Base-by-base conservation (phyloP, 1,140 invertebrate genomes). In the Pantala flavescens region DNA sequence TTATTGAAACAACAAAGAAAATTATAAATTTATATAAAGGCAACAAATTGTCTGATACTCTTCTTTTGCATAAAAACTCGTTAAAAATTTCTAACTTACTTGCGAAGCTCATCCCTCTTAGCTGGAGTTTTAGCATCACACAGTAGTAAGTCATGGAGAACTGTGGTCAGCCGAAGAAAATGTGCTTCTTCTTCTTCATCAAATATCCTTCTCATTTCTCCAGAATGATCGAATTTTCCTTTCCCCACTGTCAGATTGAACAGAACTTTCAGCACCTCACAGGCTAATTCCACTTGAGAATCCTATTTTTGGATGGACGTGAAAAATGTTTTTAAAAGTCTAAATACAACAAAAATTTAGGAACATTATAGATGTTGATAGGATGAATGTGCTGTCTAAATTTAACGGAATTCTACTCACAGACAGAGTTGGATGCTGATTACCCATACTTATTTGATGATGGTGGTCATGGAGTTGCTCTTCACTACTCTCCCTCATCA, bases 261-360 rank as follows among this genome's bases (percentile, higher is more conserved):
- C 75, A 97, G 85, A 16, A 91, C 89, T 84, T 97, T 97, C 10
- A 97, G 85, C 77, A 94, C 88, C 84, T 98, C 95, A 83, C 89
- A 92, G 24, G 87, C 84, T 63, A 96, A 83, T 73, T 89, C 89
- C 55, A 90, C 86, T 80, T 93, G 84, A 71, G 85, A 81, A 80
- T 90, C 87, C 85, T 92, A 5, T 21, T 2, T 23, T 21, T 70
- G 2, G 23, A 23, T 70, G 28, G 28, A 36, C 9, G 2, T 36
- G 9, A 36, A 36, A 36, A 36, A 36, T 2, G 28, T 36, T 36
- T 36, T 36, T 36, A 5, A 36, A 9, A n/a, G 77, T 70, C 84
- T 83, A 76, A 77, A 78, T 77, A 77, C 77, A 70, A 77, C 21
- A 72, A 73, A 71, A 75, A 75, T 23, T 14, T 71, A 75, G 49